These are phyloP conservation scores for Pachypanchax playfairii DNA, from an alignment of 2,113 vertebrate species.

Conservation along the genomic window DNA sequence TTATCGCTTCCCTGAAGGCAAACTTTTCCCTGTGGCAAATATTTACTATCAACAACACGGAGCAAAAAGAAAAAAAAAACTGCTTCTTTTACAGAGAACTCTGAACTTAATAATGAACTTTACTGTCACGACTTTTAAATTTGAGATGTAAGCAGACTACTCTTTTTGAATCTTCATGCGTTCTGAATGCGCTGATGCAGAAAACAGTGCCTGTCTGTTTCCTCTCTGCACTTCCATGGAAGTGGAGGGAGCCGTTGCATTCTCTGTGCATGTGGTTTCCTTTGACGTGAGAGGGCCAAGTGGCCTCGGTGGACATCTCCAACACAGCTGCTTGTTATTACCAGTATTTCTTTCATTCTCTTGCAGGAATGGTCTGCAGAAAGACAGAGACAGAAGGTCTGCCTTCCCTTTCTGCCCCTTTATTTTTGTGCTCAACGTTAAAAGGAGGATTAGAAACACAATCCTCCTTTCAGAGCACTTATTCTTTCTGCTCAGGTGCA, in stretches of 20 bases:
- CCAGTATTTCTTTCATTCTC: constrained; percentile 40
- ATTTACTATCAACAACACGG: not conserved
- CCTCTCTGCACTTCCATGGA: constrained; percentile 59
- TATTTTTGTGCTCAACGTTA: not conserved
- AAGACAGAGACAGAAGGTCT: not conserved
- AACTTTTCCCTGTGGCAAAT: not conserved
- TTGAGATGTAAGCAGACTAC: constrained; percentile 26
- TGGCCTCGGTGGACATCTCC: constrained; percentile 44
- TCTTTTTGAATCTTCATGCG: no score
- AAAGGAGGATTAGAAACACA: constrained; percentile 20
- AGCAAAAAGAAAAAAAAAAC: not conserved
- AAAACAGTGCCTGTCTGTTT: constrained; percentile 30
- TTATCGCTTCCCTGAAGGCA: not conserved
- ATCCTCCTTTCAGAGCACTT: not conserved
- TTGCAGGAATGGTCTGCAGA: constrained; percentile 12
- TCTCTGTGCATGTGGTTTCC: constrained; percentile 36
- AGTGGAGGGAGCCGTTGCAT: constrained; percentile 24
- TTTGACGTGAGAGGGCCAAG: constrained; percentile 42
- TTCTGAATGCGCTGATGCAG: constrained; percentile 20
- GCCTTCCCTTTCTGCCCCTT: not conserved
- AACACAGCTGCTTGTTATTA: constrained; percentile 51
- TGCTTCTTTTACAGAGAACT: no score
- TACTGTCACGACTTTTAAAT: constrained; percentile 11
- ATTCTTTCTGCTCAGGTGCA: not conserved
- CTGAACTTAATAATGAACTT: not conserved